phyloP scores from a whole-genome alignment of 2,888 invertebrate species.

The Macrosoma leucophasiata region DNA sequence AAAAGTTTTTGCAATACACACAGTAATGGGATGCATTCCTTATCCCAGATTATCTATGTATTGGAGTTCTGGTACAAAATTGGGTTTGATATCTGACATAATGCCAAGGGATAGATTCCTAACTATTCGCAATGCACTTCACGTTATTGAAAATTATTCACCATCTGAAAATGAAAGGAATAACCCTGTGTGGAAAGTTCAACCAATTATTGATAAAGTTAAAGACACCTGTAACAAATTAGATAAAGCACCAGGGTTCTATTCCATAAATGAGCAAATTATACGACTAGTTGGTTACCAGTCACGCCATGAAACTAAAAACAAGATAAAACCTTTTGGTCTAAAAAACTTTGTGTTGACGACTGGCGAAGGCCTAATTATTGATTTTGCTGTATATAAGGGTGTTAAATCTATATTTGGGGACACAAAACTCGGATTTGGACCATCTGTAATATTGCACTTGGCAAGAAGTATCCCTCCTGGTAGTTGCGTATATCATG shows the following conservation, averaged over 20 bases:
- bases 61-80: conserved; percentile 12
- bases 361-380: conserved; percentile 24
- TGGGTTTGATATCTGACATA: conserved; percentile 5
- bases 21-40: conserved; percentile 23
- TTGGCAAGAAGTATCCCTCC: conserved; percentile 21
- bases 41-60: conserved; percentile 21
- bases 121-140: conserved; percentile 12
- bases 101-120: conserved; percentile 12
- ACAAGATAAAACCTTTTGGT: conserved; percentile 22
- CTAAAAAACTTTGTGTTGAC: conserved; percentile 24
- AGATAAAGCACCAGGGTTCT: conserved; percentile 19
- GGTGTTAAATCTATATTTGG: conserved; percentile 19
- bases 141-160: conserved; percentile 14
- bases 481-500: conserved; percentile 28
- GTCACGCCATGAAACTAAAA: conserved; percentile 17
- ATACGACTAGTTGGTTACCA: conserved; percentile 19
- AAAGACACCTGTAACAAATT: conserved; percentile 19
- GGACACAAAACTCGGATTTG: conserved; percentile 21
- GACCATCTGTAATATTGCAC: conserved; percentile 27
- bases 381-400: conserved; percentile 26
- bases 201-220: conserved; percentile 22
- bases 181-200: conserved; percentile 21
- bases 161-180: conserved; percentile 4
- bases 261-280: conserved; percentile 24
- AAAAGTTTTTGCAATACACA: conserved; percentile 17